Percentiles rank a stretch among this genome's conserved stretches.
Conservation (phyloP, 1,140 invertebrate genomes). For the Brachystomella parvula region DNA sequence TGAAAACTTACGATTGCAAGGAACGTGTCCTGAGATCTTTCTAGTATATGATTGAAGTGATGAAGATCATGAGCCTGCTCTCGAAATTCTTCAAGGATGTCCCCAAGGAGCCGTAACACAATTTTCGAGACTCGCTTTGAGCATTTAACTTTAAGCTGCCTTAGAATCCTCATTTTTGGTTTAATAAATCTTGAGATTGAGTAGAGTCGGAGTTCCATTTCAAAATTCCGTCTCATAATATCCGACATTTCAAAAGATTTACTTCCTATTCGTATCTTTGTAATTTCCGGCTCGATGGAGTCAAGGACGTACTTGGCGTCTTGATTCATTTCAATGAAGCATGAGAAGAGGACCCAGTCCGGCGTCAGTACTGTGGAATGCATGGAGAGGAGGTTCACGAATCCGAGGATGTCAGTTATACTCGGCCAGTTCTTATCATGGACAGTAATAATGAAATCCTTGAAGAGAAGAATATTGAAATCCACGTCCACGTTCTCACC, state of each 20-base stretch:
- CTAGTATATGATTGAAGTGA: slow-evolving; percentile 12
- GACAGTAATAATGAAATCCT: slow-evolving; percentile 15
- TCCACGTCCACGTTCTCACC: neutral
- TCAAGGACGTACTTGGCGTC: slow-evolving; percentile 12
- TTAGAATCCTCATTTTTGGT: slow-evolving; percentile 12
- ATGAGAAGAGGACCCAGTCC: slow-evolving; percentile 18
- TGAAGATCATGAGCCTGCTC: slow-evolving; percentile 11
- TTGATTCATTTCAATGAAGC: slow-evolving; percentile 18
- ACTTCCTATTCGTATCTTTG: neutral
- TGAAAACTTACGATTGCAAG: slow-evolving; percentile 6
- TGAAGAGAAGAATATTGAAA: slow-evolving; percentile 21
- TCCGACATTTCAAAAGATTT: slow-evolving; percentile 7
- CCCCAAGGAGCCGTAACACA: neutral
- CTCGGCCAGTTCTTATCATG: slow-evolving; percentile 14
- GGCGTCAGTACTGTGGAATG: slow-evolving; percentile 8
- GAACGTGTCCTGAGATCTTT: slow-evolving; percentile 18
- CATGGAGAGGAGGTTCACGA: slow-evolving; percentile 6
- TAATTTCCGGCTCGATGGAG: slow-evolving; percentile 10
- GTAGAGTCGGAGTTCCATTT: slow-evolving; percentile 14
- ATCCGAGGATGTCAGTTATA: slow-evolving; percentile 18
- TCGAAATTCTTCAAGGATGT: slow-evolving; percentile 12
- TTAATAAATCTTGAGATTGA: slow-evolving; percentile 11
- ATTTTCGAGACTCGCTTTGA: neutral
- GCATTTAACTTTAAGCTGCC: slow-evolving; percentile 14
- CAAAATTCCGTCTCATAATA: slow-evolving; percentile 8